Conservation (phyloP, 2,888 invertebrate species). For the Pachliopta kotzebuea region DNA sequence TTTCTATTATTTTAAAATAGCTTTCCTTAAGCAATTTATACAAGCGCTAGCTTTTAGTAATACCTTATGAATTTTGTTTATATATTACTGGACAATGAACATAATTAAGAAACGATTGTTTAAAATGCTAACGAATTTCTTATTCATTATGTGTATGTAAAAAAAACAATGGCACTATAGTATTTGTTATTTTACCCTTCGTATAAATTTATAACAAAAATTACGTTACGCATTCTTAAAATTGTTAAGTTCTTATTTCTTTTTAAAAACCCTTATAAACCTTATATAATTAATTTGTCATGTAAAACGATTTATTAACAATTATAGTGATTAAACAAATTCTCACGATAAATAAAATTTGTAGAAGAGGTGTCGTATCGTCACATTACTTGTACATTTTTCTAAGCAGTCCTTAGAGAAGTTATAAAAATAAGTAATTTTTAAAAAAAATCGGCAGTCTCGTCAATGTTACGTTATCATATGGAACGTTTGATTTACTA, state of each 20-base stretch:
- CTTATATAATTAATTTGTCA: not conserved
- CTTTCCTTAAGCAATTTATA: no score
- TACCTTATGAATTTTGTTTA: no score
- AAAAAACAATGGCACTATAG: slow-evolving; percentile 1
- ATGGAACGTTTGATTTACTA: no score
- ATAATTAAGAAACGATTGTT: not conserved
- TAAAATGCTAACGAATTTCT: not conserved
- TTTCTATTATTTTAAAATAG: no score
- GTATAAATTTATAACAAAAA: not conserved
- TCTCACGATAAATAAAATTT: not conserved
- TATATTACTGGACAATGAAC: not conserved
- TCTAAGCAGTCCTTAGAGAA: no score
- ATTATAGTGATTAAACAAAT: not conserved
- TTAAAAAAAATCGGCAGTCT: no score
- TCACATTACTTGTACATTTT: no score
- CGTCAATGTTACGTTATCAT: no score
- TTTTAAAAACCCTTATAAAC: not conserved
- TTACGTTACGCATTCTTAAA: not conserved
- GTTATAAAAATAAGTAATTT: no score
- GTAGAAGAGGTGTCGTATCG: no score
- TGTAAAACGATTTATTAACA: not conserved
- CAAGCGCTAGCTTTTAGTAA: no score
- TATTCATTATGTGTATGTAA: not conserved
- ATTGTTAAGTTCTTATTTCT: not conserved
- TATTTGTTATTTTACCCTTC: not conserved